Evolutionary conservation across 2,113 vertebrate genomes (phyloP).

Genomic region (Campylorhamphus procurvoides): DNA sequence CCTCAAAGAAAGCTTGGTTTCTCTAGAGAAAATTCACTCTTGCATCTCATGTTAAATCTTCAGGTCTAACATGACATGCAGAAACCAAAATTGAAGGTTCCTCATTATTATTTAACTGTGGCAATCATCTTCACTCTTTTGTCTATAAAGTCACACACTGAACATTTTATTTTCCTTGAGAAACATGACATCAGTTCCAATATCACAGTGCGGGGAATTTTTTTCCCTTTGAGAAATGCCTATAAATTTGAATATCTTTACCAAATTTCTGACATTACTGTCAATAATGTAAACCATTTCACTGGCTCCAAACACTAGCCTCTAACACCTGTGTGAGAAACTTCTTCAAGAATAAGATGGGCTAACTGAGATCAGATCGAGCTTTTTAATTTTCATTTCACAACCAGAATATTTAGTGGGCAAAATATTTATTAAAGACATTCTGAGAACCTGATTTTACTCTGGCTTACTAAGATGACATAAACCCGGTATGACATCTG

Average conservation of each 20-base stretch:
- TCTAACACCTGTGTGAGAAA: neutral
- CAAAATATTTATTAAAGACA: neutral
- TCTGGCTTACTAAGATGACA: neutral
- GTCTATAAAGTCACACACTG: neutral
- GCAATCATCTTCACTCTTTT: neutral
- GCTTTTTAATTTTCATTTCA: neutral
- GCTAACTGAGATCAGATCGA: neutral
- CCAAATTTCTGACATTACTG: neutral
- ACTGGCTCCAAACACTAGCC: rapidly evolving
- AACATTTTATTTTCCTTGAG: neutral
- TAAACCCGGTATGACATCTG: neutral
- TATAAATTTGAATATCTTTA: neutral
- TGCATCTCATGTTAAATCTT: neutral
- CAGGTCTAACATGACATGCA: neutral
- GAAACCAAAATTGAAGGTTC: neutral
- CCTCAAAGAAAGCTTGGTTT: neutral
- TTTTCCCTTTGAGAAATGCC: neutral
- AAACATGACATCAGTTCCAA: neutral
- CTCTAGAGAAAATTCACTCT: neutral
- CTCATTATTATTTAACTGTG: neutral
- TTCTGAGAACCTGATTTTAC: neutral
- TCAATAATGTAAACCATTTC: neutral
- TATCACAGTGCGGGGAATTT: neutral
- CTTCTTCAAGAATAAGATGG: neutral
- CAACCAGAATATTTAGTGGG: neutral